Base-by-base conservation (phyloP, 2,888 invertebrate genomes). In the Campopleginae sp. region DNA sequence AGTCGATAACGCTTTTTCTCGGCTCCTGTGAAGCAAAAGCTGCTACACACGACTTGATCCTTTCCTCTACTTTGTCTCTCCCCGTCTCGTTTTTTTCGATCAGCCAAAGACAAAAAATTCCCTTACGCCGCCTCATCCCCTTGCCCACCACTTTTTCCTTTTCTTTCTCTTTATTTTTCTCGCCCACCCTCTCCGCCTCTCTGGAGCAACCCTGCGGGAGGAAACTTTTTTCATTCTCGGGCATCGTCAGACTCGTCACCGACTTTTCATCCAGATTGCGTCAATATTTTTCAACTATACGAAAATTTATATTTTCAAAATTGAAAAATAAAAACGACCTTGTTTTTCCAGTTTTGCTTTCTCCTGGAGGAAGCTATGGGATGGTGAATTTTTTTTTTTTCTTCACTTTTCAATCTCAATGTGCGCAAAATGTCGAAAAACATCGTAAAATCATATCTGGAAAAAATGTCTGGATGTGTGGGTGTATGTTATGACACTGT, bases 1-100 rank as follows among this genome's bases (percentile, higher is more conserved):
- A 79, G 68, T 79, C 82, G 78, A 79, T 79, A 78, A 83, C 79
- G 78, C 48, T 82, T 82, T 42, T 42, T 27, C 14, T 58, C 7
- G 8, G n/a, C n/a, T n/a, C 44, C 27, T 46, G 38, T 12, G 42
- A 14, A 42, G 54, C 5, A 23, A 48, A 70, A 31, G 46, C 31
- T 27, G 31, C 46, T 3, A 72, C 31, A 54, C 51, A 38, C 42
- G 33, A 31, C 46, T 46, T 70, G 0, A 23, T 46, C 48, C 27
- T 61, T 75, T 46, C 74, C 31, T 46, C 31, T 58, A 38, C 61
- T 63, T 38, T 31, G 14, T 19, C 61, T 72, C n/a, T n/a, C n/a
- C n/a, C n/a, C n/a, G n/a, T 58, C 33, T 58, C 38, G 19, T 46
- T 7, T 54, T 54, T 46, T 5, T 51, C 77, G 51, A 66, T 54